Evolutionary conservation across 2,888 invertebrate species (phyloP), one percentile per base, ranked within the genome.

Genomic region (Euclidia mi): DNA sequence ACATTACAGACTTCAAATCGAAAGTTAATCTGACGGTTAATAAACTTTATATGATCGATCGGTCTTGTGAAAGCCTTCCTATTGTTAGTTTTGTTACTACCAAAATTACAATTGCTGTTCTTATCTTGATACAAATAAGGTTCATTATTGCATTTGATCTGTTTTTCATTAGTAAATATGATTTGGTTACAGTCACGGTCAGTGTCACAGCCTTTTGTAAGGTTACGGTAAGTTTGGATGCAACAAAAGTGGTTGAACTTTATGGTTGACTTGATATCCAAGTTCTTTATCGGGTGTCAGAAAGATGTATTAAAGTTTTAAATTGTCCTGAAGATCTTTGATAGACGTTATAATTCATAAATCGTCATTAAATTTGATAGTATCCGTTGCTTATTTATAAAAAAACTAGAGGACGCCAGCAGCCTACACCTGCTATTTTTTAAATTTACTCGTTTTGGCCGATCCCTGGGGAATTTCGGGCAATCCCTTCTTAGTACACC

Each of bases 21-120:
- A 86, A 88, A 90, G 85, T 79, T 90, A 90, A 92, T 90, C 90
- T 82, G 89, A 90, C 89, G 70, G 69, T 84, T 81, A 84, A 87
- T 87, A 87, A 84, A 85, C 78, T 84, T 75, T 77, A 71, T 82
- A 85, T 90, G 92, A 92, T 90, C 82, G 91, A 91, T 91, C 78
- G 84, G 56, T 77, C 58, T 63, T 63, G 53, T 66, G 45, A 70
- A 66, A 48, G 76, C 79, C 71, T 72, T 59, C 4, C 11, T 69
- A 56, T 31, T 20, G 51, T 47, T 63, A 49, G 52, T 46, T 41
- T 49, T 38, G 31, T 34, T 28, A 15, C 12, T 20, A 9, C 12
- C 11, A 9, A 41, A 34, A 17, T 42, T 17, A 6, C 9, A 41
- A 47, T 59, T 43, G 25, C 45, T 15, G 40, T 38, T 46, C 60